Evolutionary conservation across 2,797 vertebrate species (phyloP).

Genomic region (Gallinago stenura): DNA sequence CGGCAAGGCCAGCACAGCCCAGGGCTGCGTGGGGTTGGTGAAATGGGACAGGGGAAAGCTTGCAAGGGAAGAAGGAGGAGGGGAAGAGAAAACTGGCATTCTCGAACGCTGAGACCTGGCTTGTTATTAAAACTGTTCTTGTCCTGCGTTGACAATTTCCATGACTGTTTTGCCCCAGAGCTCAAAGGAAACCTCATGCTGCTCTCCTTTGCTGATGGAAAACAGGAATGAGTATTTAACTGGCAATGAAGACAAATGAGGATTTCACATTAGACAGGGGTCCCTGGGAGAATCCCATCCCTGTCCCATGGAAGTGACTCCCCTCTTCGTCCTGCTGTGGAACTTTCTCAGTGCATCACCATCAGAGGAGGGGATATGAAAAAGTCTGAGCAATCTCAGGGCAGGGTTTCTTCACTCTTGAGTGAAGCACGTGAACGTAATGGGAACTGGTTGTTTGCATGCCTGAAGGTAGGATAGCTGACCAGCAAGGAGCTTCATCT

Average conservation of each 20-base stretch:
- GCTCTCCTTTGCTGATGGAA: conserved; percentile 57
- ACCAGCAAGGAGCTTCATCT: not conserved
- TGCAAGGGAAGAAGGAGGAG: not conserved
- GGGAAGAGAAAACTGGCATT: not conserved
- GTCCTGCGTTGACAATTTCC: conserved; percentile 40
- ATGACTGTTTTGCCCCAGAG: conserved; percentile 33
- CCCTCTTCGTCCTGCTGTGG: not conserved
- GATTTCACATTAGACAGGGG: not conserved
- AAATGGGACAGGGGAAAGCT: not conserved
- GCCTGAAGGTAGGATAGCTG: not conserved
- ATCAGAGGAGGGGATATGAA: not conserved
- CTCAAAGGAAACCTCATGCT: conserved; percentile 51
- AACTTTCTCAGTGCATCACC: accelerated
- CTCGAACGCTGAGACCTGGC: not conserved
- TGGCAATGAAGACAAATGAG: conserved; percentile 48
- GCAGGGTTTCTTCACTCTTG: not conserved
- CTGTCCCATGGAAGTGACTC: not conserved
- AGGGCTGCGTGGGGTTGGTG: not conserved
- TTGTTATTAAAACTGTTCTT: conserved; percentile 41
- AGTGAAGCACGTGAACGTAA: not conserved
- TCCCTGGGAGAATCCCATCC: not conserved
- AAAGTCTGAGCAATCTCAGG: not conserved
- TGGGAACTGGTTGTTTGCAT: not conserved
- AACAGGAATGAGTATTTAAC: conserved; percentile 68
- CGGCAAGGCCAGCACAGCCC: not conserved